Percentiles rank a stretch among this genome's conserved stretches.
phyloP scores from a whole-genome alignment of 2,888 invertebrate species.

The Stramonita haemastoma region DNA sequence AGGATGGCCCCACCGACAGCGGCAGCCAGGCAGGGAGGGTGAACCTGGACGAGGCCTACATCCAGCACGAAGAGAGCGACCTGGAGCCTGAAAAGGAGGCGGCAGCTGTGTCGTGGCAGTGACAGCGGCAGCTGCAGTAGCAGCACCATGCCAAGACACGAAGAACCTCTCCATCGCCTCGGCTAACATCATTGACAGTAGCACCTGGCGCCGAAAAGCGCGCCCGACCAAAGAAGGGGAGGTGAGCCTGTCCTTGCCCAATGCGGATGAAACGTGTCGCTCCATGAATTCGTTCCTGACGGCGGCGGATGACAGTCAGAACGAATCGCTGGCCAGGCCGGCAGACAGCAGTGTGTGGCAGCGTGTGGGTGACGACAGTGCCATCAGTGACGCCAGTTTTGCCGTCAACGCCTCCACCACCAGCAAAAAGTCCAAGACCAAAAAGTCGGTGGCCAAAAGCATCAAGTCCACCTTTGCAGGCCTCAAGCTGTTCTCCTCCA shows the following conservation, averaged over 20 bases:
- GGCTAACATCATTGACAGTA: conserved; percentile 49
- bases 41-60: conserved; percentile 23
- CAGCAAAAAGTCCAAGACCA: conserved; percentile 39
- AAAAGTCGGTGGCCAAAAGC: conserved; percentile 49
- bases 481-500: conserved; percentile 39
- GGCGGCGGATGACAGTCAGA: conserved; percentile 29
- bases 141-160: conserved; percentile 49
- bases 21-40: not conserved
- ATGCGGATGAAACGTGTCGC: conserved; percentile 70
- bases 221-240: conserved; percentile 52
- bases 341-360: conserved; percentile 22
- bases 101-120: not conserved
- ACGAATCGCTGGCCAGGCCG: conserved; percentile 39
- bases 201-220: conserved; percentile 70
- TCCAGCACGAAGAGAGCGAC: conserved; percentile 35
- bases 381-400: conserved; percentile 35
- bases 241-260: conserved; percentile 61
- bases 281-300: conserved; percentile 50
- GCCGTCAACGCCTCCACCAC: conserved; percentile 15
- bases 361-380: conserved; percentile 21
- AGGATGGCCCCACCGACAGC: conserved; percentile 30
- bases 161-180: conserved; percentile 44
- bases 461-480: conserved; percentile 45
- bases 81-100: not conserved
- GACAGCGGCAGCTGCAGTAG: not conserved